Percentiles rank a stretch among this genome's conserved stretches.
These are phyloP conservation scores for Aporophyla nigra DNA, from an alignment of 2,888 invertebrate species.

Conservation along the genomic window DNA sequence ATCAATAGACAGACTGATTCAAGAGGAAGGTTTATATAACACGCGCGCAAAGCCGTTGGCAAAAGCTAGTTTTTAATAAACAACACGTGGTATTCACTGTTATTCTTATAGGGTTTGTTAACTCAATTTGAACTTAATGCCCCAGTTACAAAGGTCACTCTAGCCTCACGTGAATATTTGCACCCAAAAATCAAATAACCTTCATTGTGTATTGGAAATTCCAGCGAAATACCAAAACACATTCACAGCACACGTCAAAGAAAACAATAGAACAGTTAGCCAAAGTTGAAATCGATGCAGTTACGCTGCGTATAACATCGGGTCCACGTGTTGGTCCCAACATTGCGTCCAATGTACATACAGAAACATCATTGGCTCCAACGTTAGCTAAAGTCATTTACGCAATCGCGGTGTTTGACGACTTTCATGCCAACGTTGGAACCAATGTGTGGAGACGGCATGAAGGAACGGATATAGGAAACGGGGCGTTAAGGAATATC, in stretches of 20 bases:
- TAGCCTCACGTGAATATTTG: background rate
- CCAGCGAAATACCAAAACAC: constrained; percentile 21
- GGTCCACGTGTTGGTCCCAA: background rate
- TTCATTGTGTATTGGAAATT: constrained; percentile 15
- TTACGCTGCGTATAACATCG: constrained; percentile 8
- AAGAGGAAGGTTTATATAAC: no score
- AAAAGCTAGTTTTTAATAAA: background rate
- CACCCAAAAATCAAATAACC: constrained; percentile 16
- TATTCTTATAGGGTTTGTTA: no score
- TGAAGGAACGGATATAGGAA: constrained; percentile 46
- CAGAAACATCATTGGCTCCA: constrained; percentile 1
- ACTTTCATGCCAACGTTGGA: background rate
- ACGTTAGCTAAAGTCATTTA: background rate
- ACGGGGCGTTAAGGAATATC: constrained; percentile 29
- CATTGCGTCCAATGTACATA: background rate
- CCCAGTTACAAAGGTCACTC: background rate
- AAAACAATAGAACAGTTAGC: constrained; percentile 50
- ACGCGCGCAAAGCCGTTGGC: no score
- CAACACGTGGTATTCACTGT: no score
- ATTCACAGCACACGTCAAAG: constrained; percentile 30
- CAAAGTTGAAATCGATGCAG: constrained; percentile 56
- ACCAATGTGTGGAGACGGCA: background rate
- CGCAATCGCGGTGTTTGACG: background rate
- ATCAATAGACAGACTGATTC: no score
- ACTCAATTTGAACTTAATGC: background rate